phyloP scores from a whole-genome alignment of 2,797 vertebrate genomes.

The Spizella passerina region DNA sequence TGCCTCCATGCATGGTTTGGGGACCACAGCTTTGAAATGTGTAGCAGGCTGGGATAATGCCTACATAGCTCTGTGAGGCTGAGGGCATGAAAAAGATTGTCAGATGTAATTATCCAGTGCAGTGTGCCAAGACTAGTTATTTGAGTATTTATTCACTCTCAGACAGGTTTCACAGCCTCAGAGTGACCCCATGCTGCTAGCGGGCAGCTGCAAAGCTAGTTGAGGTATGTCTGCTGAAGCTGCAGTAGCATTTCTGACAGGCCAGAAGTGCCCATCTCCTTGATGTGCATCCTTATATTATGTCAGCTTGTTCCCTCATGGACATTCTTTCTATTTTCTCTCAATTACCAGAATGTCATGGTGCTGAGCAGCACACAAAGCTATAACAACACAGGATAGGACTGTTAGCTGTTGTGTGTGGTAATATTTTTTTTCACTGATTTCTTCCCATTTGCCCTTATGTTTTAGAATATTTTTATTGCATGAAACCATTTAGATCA shows the following conservation, averaged over 20 bases:
- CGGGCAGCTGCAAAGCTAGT: conserved; percentile 6
- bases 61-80: neutral
- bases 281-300: neutral
- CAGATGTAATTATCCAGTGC: conserved; percentile 17
- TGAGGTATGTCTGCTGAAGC: neutral
- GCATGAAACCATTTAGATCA: neutral
- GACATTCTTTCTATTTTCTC: neutral
- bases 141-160: conserved; percentile 30
- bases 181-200: conserved; percentile 16
- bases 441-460: neutral
- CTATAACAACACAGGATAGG: neutral
- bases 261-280: neutral
- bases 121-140: conserved; percentile 27
- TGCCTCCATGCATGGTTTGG: neutral
- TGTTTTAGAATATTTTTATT: neutral
- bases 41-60: conserved; percentile 2
- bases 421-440: neutral
- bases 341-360: accelerated
- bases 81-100: conserved; percentile 18
- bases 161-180: conserved; percentile 16
- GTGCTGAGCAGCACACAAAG: neutral
- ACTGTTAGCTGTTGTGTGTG: neutral
- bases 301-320: neutral
- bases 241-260: neutral
- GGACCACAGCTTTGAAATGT: neutral